A percentile compares a stretch with the other conserved stretches of the same genome.
These are phyloP conservation scores for Lissocephala sabroskyi DNA, from an alignment of 2,888 invertebrate species.

Conservation along the genomic window DNA sequence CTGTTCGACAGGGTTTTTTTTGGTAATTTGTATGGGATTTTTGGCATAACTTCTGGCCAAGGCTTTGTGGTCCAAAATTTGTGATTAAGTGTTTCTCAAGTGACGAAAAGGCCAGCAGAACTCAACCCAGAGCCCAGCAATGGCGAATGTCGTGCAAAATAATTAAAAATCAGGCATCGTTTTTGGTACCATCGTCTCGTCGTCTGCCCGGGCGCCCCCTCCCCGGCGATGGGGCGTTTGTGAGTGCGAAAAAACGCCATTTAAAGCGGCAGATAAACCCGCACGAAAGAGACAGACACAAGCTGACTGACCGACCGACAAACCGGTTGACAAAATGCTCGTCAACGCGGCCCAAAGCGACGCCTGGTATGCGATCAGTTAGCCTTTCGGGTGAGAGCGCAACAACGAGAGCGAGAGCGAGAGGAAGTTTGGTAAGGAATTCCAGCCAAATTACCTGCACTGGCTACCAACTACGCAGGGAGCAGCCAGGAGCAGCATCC, in stretches of 20 bases:
- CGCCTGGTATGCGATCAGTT: conserved; percentile 47
- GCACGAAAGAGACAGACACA: conserved; percentile 21
- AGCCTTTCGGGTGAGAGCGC: conserved; percentile 50
- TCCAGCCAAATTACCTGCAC: conserved; percentile 48
- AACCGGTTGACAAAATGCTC: conserved; percentile 56
- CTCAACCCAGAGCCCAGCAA: conserved; percentile 17
- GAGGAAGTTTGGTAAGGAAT: conserved; percentile 27
- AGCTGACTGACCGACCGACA: conserved; percentile 8
- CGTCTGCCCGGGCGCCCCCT: conserved; percentile 37
- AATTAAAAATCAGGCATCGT: conserved; percentile 59
- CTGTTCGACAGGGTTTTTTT: too few relatives aligned
- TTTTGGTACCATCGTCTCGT: conserved; percentile 13
- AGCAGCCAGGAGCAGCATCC: conserved; percentile 1
- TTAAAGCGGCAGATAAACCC: conserved; percentile 63
- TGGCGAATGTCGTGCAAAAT: conserved; percentile 54
- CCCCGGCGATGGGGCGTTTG: conserved; percentile 25
- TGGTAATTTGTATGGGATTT: conserved; percentile 62
- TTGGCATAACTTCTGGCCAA: conserved; percentile 38
- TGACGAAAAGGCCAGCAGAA: conserved; percentile 50
- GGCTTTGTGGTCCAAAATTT: conserved; percentile 33
- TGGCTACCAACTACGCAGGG: conserved; percentile 42
- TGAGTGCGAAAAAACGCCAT: conserved; percentile 66
- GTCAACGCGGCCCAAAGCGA: neutral
- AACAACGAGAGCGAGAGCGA: conserved; percentile 20
- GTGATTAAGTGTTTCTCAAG: conserved; percentile 63